Base-by-base conservation (phyloP, 2,888 invertebrate genomes). In the Apocheima hispidaria region DNA sequence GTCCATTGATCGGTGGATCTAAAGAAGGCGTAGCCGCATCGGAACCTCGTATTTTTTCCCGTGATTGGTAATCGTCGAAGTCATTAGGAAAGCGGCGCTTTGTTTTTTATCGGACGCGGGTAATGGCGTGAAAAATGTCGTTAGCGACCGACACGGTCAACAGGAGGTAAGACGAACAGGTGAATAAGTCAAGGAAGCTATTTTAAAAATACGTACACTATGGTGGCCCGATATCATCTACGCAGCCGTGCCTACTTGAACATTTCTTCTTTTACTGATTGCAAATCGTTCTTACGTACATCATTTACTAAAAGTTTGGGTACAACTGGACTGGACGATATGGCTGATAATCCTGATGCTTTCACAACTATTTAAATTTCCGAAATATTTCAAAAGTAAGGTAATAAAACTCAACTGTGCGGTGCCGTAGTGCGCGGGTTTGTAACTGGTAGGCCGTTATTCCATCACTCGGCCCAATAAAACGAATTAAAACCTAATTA, bases 401-500 rank as follows among this genome's bases (percentile, higher is more conserved):
- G 70, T 60, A 63, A 70, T 70, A 68, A 70, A 70, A 70, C 48
- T 70, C 68, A 61, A 65, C 70, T 68, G 70, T 62, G 68, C 65
- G 52, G 66, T 35, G 55, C 56, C 52, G 57, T 57, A 36, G 46
- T 40, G 48, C 53, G 64, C 63, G 58, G 78, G 72, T 77, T 80
- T 68, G 80, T 73, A 81, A 81, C 77, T 77, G 78, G 74, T 74
- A 65, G 68, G 72, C 84, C 86, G 83, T 90, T 88, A 87, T 86
- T 84, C 84, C 88, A 85, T 87, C 86, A 84, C 86, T 86, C 82
- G 84, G 81, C 2, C 79, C 85, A 88, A 90, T 92, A 90, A 90
- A 90, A 92, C 90, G 88, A 90, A 92, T 92, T 92, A 92, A 92
- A 92, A 89, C 90, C 90, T 92, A 92, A 92, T 92, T 92, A 91